A percentile compares a stretch with the other conserved stretches of the same genome.
Evolutionary conservation across 2,888 invertebrate genomes (phyloP).

Genomic region (Noctuana brunneofusca): DNA sequence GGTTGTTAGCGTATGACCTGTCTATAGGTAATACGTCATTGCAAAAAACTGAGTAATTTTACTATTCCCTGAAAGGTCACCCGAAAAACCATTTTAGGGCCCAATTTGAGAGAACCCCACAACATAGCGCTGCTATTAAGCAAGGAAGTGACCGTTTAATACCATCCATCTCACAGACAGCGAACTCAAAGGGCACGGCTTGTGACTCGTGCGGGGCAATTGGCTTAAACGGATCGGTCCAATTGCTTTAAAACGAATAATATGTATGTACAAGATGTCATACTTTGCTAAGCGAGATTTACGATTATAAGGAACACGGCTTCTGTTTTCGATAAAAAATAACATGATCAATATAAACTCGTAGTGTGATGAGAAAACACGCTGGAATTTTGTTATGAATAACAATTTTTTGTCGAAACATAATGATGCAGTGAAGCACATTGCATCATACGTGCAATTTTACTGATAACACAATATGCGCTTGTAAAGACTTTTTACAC

Average conservation of each 20-base stretch:
- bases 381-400: constrained; percentile 14
- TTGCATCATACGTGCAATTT: not conserved
- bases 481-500: too few relatives aligned
- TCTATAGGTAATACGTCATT: too few relatives aligned
- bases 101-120: too few relatives aligned
- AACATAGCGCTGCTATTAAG: not conserved
- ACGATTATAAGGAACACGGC: not conserved
- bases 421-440: constrained; percentile 9
- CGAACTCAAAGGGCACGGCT: constrained; percentile 53
- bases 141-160: not conserved
- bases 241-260: constrained; percentile 29
- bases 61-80: too few relatives aligned
- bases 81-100: too few relatives aligned
- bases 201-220: constrained; percentile 41
- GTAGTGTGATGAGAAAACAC: too few relatives aligned
- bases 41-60: too few relatives aligned
- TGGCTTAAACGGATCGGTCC: constrained; percentile 37
- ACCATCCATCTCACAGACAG: constrained; percentile 35
- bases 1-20: too few relatives aligned
- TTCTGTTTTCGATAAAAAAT: too few relatives aligned
- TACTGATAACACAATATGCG: too few relatives aligned
- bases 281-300: constrained; percentile 31
- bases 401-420: constrained; percentile 22
- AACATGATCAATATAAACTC: too few relatives aligned
- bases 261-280: constrained; percentile 1